These are phyloP conservation scores for Eurystomus gularis DNA, from an alignment of 2,113 vertebrate species.

Conservation along the genomic window DNA sequence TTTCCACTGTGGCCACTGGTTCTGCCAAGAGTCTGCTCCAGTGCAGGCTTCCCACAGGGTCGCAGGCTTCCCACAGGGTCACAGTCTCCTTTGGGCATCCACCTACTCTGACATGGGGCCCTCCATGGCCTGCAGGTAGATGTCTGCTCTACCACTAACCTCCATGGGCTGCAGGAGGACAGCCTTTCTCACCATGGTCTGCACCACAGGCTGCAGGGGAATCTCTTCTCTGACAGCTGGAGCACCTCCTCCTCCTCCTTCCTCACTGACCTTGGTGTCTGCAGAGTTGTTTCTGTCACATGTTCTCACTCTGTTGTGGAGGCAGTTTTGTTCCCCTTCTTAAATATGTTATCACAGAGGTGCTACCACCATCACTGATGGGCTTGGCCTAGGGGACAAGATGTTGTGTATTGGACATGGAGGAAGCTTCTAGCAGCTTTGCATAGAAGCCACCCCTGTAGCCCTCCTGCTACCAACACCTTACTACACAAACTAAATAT, in stretches of 20 bases:
- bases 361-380: background rate
- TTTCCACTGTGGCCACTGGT: background rate
- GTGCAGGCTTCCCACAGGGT: background rate
- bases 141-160: background rate
- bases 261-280: background rate
- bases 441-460: background rate
- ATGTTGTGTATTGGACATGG: background rate
- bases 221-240: background rate
- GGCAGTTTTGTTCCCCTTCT: background rate
- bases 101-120: background rate
- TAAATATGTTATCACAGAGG: background rate
- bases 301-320: background rate
- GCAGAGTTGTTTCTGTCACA: background rate
- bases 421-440: background rate
- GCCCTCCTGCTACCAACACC: background rate
- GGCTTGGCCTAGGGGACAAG: background rate
- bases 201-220: background rate
- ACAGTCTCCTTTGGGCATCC: background rate
- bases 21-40: background rate
- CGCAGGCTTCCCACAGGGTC: background rate
- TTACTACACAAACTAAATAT: background rate
- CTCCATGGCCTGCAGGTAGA: background rate
- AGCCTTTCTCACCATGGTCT: background rate
- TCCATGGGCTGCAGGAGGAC: background rate
- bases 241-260: background rate